phyloP scores from a whole-genome alignment of 2,888 invertebrate species.

The Temnothorax unifasciatus region DNA sequence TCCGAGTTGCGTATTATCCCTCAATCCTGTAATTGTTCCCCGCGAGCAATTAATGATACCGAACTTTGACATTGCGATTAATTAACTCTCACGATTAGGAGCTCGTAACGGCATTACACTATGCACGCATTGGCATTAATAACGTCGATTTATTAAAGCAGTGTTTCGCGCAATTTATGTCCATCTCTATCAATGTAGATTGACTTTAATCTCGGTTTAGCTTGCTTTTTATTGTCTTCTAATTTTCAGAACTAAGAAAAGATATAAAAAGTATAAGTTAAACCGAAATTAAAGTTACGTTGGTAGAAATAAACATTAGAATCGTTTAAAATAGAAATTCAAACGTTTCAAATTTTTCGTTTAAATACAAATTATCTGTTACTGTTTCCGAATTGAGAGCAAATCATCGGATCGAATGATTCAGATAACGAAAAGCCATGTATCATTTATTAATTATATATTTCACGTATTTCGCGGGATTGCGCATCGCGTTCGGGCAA shows the following conservation, averaged over 20 bases:
- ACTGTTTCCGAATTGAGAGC: not conserved
- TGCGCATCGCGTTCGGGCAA: not conserved
- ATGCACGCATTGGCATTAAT: too few relatives aligned
- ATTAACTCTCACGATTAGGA: conserved; percentile 7
- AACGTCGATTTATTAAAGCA: not conserved
- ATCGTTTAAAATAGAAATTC: not conserved
- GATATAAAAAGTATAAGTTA: too few relatives aligned
- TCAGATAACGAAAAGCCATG: not conserved
- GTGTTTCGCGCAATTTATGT: not conserved
- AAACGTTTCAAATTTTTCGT: not conserved
- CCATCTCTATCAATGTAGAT: too few relatives aligned
- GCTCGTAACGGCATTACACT: not conserved
- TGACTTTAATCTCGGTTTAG: too few relatives aligned
- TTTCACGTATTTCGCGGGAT: not conserved
- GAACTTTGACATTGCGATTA: conserved; percentile 3
- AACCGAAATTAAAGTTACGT: too few relatives aligned
- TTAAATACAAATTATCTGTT: not conserved
- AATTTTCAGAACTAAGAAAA: too few relatives aligned
- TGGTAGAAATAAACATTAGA: not conserved
- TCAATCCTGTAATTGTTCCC: not conserved
- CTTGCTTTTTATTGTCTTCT: too few relatives aligned
- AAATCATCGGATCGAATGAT: not conserved
- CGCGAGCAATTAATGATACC: not conserved
- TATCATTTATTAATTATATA: not conserved
- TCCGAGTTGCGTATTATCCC: not conserved